Evolutionary conservation across 2,797 vertebrate species (phyloP), one percentile per base, ranked within the genome.

Genomic region (Syndactyla subalaris): DNA sequence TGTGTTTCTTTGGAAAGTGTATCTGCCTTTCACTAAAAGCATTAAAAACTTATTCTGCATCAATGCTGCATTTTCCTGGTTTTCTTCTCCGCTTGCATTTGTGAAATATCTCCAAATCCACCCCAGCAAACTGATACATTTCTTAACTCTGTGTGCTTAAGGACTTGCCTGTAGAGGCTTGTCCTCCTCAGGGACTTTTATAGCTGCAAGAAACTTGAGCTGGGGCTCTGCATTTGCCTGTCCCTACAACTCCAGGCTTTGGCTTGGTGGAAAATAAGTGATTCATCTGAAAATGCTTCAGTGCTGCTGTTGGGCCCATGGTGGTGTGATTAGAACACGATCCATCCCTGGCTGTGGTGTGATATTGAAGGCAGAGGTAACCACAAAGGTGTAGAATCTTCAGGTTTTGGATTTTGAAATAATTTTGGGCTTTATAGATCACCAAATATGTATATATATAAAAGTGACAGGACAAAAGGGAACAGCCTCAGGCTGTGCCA

Each of bases 11-110:
- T 29, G 3, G 12, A 9, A 71, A 3, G 12, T 10, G 0, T 62
- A 18, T 63, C 45, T 82, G n/a, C 7, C 12, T 73, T 66, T 91
- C 3, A 6, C 8, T 72, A 13, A 46, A 46, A 46, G 6, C 43
- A 95, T 93, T 96, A 96, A 96, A 96, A 66, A 2, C 7, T 21
- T 22, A 32, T 30, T 7, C 72, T 74, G 89, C 93, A 95, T 95
- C 76, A 83, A 30, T 43, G 38, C n/a, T 12, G 29, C 10, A 12
- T 71, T 65, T 62, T 16, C 20, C 41, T 55, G 27, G 38, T 72
- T 88, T 74, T 46, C 4, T 91, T 91, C 67, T 61, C 38, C 12
- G 7, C 41, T 41, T 6, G 6, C 3, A 9, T 70, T 85, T 48
- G 38, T 54, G 48, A 39, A 73, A 51, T 29, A 5, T 2, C 30